phyloP scores from a whole-genome alignment of 1,140 invertebrate species.

The Metopolophium dirhodum region DNA sequence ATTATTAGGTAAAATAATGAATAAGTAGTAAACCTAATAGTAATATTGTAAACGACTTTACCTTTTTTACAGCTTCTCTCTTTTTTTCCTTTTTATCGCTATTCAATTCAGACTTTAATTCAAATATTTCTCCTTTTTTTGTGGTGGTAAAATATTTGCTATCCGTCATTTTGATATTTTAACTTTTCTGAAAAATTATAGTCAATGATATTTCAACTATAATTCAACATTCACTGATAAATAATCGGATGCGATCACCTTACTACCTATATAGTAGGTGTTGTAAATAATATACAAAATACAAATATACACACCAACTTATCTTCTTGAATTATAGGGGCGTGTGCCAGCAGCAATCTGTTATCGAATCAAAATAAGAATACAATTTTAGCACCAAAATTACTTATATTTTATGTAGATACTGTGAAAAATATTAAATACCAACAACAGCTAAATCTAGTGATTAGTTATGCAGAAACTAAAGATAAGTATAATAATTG shows the following conservation, averaged over 20 bases:
- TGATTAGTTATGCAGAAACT: not conserved
- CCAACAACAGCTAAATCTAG: not conserved
- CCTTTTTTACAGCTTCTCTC: constrained; percentile 99
- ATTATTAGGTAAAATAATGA: not conserved
- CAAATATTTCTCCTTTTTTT: constrained; percentile 99
- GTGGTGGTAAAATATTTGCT: constrained; percentile 99
- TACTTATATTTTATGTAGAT: not conserved
- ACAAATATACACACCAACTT: not conserved
- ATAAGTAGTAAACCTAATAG: not conserved
- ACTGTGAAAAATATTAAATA: not conserved
- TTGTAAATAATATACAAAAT: not conserved
- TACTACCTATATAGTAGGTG: not conserved
- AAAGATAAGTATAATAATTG: not conserved
- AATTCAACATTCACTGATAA: not conserved
- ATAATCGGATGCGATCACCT: not conserved
- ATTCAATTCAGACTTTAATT: constrained; percentile 98
- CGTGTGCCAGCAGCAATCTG: not conserved
- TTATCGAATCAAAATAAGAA: not conserved
- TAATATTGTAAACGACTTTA: constrained; percentile 61
- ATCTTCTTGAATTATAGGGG: not conserved
- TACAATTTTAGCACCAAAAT: not conserved
- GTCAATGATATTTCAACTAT: not conserved
- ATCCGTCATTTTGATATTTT: constrained; percentile 86
- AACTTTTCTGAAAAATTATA: not conserved
- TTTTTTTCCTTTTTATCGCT: constrained; percentile 99